Evolutionary conservation across 2,888 invertebrate genomes (phyloP), one percentile per base, ranked within the genome.

Genomic region (Trachelus iudaicus): DNA sequence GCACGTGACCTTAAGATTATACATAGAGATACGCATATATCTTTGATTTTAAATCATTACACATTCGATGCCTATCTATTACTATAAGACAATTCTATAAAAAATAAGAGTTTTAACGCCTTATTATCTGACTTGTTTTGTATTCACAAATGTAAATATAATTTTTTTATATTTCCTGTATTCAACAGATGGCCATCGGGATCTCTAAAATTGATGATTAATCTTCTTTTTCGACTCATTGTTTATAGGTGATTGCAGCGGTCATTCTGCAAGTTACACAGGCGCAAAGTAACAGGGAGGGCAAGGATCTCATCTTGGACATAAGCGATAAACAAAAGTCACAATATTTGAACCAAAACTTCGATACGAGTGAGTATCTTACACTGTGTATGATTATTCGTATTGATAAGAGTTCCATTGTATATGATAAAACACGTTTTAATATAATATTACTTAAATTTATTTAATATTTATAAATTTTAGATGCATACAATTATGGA

Each of bases 301-400:
- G 92, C 83, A 94, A 94, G 87, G 95, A 95, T 90, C 93, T 95
- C n/a, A 94, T 96, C 78, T 94, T 96, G 34, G 94, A 94, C 87
- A 96, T 96, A 79, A 94, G 94, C 86, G 95, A 96, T 88, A 93
- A 93, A 83, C 95, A 95, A 87, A 96, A 96, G 90, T 94, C 93
- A 77, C 96, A 96, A 91, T 96, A 96, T 89, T 94, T 95, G 84
- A 95, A 95, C 87, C 95, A 95, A 85, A 95, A 96, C 90, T 95
- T 95, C 89, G 94, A 95, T 87, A 95, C 94, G 84, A 95, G 96
- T 96, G 92, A 95, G 94, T 93, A 56, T 56, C 23, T 23, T 23
- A 23, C 15, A 23, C 23, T 34, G 73, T 69, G 34, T 11, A 75
- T 4, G n/a, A 34, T 30, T 73, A 73, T 74, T 31, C 33, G 30